These are phyloP conservation scores for Acrossocheilus fasciatus DNA, from an alignment of 2,797 vertebrate species.

Conservation along the genomic window DNA sequence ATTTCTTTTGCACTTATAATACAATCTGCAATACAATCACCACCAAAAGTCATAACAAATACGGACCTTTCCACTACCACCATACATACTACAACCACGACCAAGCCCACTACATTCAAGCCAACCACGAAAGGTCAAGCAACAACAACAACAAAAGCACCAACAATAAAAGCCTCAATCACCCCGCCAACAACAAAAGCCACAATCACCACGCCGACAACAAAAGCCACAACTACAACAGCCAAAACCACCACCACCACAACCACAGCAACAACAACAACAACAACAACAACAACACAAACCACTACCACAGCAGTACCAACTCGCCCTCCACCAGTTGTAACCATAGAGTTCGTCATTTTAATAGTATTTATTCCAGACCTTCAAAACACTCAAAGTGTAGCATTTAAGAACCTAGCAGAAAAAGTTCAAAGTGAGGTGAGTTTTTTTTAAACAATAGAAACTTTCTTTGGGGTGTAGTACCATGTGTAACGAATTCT, in stretches of 20 bases:
- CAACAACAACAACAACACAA: no score
- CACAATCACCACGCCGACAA: rapidly evolving
- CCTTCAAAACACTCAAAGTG: not conserved
- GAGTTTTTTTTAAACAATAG: not conserved
- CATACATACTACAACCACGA: not conserved
- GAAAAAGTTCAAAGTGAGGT: not conserved
- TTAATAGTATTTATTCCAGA: not conserved
- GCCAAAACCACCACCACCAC: not conserved
- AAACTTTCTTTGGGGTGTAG: not conserved
- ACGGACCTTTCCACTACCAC: not conserved
- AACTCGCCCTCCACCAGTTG: not conserved
- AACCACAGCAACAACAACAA: not conserved
- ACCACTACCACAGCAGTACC: not conserved
- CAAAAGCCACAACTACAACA: not conserved
- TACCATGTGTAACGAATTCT: not conserved
- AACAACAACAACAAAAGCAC: not conserved
- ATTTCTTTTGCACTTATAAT: not conserved
- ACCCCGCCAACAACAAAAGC: not conserved
- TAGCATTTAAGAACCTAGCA: not conserved
- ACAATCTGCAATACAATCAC: not conserved
- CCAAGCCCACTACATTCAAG: not conserved
- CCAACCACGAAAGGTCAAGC: no score
- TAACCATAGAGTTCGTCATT: not conserved
- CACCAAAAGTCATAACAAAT: not conserved
- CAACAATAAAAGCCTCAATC: not conserved